A percentile compares a stretch with the other conserved stretches of the same genome.
phyloP scores from a whole-genome alignment of 1,140 invertebrate genomes.

The Drosophila ironensis region DNA sequence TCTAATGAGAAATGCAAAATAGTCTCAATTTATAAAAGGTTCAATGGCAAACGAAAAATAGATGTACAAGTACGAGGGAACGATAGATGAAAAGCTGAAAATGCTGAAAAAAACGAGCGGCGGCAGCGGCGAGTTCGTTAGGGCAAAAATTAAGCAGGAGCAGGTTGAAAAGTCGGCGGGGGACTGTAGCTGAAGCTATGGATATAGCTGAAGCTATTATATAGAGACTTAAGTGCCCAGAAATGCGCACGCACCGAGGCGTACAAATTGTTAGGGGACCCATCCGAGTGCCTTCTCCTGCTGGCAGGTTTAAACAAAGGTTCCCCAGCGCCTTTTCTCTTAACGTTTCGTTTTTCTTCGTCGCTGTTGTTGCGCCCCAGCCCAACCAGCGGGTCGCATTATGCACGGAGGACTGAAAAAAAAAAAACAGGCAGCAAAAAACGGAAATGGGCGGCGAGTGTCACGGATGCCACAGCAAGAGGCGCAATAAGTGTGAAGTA shows the following conservation, averaged over 20 bases:
- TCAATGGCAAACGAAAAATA: constrained; percentile 46
- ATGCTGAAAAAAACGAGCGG: constrained; percentile 37
- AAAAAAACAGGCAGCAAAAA: constrained; percentile 1
- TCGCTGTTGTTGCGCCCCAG: constrained; percentile 4
- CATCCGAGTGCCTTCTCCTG: constrained; percentile 9
- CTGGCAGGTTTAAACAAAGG: constrained; percentile 67
- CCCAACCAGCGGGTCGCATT: constrained; percentile 44
- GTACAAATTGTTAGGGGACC: constrained; percentile 76
- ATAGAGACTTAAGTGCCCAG: constrained; percentile 79
- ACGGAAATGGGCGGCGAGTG: constrained; percentile 36
- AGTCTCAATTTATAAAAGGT: constrained; percentile 73
- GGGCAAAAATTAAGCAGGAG: constrained; percentile 50
- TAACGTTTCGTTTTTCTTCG: constrained; percentile 24
- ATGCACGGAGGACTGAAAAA: constrained; percentile 38
- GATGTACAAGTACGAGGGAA: constrained; percentile 1
- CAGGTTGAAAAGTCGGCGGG: neutral
- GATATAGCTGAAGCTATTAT: constrained; percentile 47
- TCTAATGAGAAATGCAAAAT: constrained; percentile 77
- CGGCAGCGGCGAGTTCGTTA: constrained; percentile 26
- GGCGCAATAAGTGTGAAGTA: constrained; percentile 69
- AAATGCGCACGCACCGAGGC: constrained; percentile 74
- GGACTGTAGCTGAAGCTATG: too few relatives aligned
- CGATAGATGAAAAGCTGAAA: constrained; percentile 28
- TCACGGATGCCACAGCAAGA: constrained; percentile 59
- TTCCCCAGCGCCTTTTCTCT: constrained; percentile 49